These are phyloP conservation scores for Amiota communis DNA, from an alignment of 2,888 invertebrate species.

Conservation along the genomic window DNA sequence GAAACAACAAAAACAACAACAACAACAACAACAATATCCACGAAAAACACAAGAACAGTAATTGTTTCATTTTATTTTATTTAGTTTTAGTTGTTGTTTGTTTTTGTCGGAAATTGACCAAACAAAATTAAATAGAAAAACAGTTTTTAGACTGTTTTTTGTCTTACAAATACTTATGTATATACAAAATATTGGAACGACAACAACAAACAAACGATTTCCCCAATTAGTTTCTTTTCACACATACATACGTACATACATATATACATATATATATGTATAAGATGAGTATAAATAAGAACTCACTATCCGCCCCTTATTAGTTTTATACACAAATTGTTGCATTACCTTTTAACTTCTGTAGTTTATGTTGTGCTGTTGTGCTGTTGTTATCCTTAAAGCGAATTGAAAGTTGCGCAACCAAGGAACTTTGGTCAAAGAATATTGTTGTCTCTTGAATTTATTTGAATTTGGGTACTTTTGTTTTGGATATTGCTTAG, in stretches of 20 bases:
- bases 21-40: neutral
- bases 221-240: neutral
- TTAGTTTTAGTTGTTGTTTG: conserved; percentile 37
- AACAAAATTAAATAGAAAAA: conserved; percentile 59
- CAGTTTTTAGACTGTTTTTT: conserved; percentile 35
- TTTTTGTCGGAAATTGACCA: conserved; percentile 59
- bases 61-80: conserved; percentile 19
- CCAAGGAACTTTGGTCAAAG: too few relatives aligned
- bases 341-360: too few relatives aligned
- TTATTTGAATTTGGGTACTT: too few relatives aligned
- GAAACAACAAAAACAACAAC: neutral
- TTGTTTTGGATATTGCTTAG: too few relatives aligned
- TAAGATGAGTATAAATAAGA: neutral
- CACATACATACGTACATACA: too few relatives aligned
- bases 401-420: too few relatives aligned
- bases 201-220: neutral
- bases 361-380: neutral
- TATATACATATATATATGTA: neutral
- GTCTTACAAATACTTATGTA: too few relatives aligned
- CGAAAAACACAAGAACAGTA: conserved; percentile 42
- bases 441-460: too few relatives aligned
- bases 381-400: neutral
- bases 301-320: too few relatives aligned
- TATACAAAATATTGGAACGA: too few relatives aligned
- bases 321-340: too few relatives aligned